Base-by-base conservation (phyloP, 2,888 invertebrate genomes). In the Brachypterus glaber region DNA sequence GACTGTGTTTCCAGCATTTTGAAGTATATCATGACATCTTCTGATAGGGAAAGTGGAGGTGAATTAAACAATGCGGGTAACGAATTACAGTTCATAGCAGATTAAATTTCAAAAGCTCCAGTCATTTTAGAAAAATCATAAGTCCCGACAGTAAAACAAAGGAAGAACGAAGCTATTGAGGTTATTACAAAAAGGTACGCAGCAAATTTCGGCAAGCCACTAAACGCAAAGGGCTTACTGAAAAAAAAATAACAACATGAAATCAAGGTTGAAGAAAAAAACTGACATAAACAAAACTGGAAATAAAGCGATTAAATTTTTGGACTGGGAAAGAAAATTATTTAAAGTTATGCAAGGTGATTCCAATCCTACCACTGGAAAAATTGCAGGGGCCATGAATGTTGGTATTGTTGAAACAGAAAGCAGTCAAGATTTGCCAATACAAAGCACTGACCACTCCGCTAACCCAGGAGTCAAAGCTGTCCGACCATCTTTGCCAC, bases 191-290 rank as follows among this genome's bases (percentile, higher is more conserved):
- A 16, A 17, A 36, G 32, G 7, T 36, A 32, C 30, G 36, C 16
- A 32, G 32, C 13, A 4, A 36, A 14, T 15, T 36, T 36, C 16
- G 17, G 36, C 32, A 36, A 36, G 8, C 15, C 33, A 36, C 33
- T 36, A 9, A 18, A 36, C 32, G 17, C 30, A 18, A 33, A 36
- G 32, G 33, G 36, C 7, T 36, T 36, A 32, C 7, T 36, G n/a
- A 36, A 35, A 32, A n/a, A 33, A 35, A 36, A 36, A 33, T 32
- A 35, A 32, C 17, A 36, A 33, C 31, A 33, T 35, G 36, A 36
- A 36, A 36, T 11, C 17, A 17, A 33, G 30, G 17, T 35, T 36
- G 30, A 33, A 15, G 15, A 36, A 36, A 14, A 35, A 35, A 33
- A 32, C 8, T 4, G 31, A 33, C 15, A 15, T 35, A 8, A 35